Evolutionary conservation across 2,888 invertebrate genomes (phyloP).

Genomic region (Julus scandinavius): DNA sequence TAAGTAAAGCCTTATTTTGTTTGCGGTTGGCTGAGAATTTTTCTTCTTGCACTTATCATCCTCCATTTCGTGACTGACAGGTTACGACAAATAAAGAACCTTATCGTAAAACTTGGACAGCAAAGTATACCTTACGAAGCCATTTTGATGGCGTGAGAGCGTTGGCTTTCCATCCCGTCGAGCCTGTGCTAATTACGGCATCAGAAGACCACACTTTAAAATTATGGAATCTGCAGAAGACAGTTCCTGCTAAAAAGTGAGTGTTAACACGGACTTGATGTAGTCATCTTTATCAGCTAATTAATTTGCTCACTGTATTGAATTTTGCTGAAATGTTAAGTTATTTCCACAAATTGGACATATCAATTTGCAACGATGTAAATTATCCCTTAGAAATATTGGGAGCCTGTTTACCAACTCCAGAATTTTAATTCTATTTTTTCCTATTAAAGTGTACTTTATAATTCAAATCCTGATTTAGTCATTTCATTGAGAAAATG

Average conservation of each 20-base stretch:
- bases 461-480: too few species aligned
- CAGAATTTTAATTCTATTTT: too few species aligned
- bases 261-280: constrained; percentile 58
- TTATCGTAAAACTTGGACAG: constrained; percentile 94
- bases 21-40: background rate
- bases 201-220: constrained; percentile 99
- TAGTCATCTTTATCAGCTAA: too few species aligned
- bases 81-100: constrained; percentile 84
- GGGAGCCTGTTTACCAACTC: too few species aligned
- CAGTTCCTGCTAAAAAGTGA: constrained; percentile 94
- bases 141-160: constrained; percentile 94
- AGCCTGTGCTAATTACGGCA: constrained; percentile 96
- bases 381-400: too few species aligned
- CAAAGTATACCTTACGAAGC: constrained; percentile 94
- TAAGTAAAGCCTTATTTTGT: constrained; percentile 65
- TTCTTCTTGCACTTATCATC: background rate
- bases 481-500: too few species aligned
- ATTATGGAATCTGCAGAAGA: constrained; percentile 98
- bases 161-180: constrained; percentile 92
- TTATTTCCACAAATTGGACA: too few species aligned
- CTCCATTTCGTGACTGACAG: constrained; percentile 62
- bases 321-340: too few species aligned
- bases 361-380: too few species aligned
- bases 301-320: too few species aligned
- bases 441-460: too few species aligned